Evolutionary conservation across 2,888 invertebrate species (phyloP).

Genomic region (Lathronympha strigana): DNA sequence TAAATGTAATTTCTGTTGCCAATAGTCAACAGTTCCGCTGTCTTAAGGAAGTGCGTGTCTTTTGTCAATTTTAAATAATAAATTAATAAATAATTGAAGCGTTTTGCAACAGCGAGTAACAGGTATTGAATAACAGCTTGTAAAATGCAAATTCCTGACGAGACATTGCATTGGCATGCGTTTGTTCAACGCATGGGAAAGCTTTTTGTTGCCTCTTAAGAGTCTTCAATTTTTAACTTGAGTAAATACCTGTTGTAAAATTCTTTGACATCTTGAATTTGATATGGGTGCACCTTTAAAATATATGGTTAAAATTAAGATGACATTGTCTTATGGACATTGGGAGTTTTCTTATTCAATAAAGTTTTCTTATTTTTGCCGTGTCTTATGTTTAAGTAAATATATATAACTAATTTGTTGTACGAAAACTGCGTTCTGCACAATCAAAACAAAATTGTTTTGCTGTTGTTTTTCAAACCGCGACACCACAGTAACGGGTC

Average conservation of each 20-base stretch:
- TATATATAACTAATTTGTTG: background rate
- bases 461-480: background rate
- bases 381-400: too few species aligned
- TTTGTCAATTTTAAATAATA: conserved; percentile 5
- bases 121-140: conserved; percentile 17
- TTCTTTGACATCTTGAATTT: background rate
- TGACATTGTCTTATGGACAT: too few species aligned
- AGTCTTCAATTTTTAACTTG: background rate
- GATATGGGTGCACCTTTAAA: too few species aligned
- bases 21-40: conserved; percentile 14
- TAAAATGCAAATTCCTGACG: background rate
- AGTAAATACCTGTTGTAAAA: background rate
- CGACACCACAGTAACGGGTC: conserved; percentile 18
- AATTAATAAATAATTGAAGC: conserved; percentile 12
- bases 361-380: too few species aligned
- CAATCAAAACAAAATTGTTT: background rate
- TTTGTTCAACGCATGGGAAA: background rate
- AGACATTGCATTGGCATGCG: conserved; percentile 1
- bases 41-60: conserved; percentile 32
- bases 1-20: conserved; percentile 29
- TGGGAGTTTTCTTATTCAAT: too few species aligned
- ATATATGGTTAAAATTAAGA: too few species aligned
- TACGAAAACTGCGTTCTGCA: background rate
- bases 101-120: conserved; percentile 13
- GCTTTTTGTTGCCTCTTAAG: background rate